These are phyloP conservation scores for Anguilla obscura DNA, from an alignment of 2,797 vertebrate genomes.

Conservation along the genomic window DNA sequence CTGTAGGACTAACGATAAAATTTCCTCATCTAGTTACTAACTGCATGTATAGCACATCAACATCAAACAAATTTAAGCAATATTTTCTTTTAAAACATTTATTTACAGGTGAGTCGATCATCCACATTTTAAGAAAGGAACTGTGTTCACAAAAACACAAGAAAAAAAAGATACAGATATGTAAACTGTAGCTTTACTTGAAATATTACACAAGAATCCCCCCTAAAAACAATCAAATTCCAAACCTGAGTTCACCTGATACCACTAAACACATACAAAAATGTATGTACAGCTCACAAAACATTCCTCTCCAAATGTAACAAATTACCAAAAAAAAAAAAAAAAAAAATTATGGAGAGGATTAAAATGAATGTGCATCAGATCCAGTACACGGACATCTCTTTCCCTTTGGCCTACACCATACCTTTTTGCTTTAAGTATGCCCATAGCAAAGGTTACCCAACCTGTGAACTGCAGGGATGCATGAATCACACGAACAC, in stretches of 20 bases:
- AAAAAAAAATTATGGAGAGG: conserved; percentile 48
- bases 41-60: background rate
- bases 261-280: conserved; percentile 68
- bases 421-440: conserved; percentile 39
- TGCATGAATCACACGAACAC: background rate
- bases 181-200: conserved; percentile 56
- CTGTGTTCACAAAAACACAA: conserved; percentile 67
- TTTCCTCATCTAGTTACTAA: background rate
- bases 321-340: background rate
- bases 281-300: conserved; percentile 59
- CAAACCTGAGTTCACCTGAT: conserved; percentile 73
- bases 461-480: background rate
- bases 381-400: conserved; percentile 59
- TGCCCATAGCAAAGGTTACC: conserved; percentile 50
- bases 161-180: conserved; percentile 35
- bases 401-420: conserved; percentile 43
- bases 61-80: conserved; percentile 8
- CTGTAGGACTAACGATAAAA: background rate
- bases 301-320: conserved; percentile 43
- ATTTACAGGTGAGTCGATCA: conserved; percentile 76
- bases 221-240: conserved; percentile 64
- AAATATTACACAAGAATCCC: conserved; percentile 53
- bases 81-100: conserved; percentile 71
- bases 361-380: conserved; percentile 69
- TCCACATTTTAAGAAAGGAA: conserved; percentile 75